These are phyloP conservation scores for Agrotis clavis DNA, from an alignment of 2,888 invertebrate genomes.

Conservation along the genomic window DNA sequence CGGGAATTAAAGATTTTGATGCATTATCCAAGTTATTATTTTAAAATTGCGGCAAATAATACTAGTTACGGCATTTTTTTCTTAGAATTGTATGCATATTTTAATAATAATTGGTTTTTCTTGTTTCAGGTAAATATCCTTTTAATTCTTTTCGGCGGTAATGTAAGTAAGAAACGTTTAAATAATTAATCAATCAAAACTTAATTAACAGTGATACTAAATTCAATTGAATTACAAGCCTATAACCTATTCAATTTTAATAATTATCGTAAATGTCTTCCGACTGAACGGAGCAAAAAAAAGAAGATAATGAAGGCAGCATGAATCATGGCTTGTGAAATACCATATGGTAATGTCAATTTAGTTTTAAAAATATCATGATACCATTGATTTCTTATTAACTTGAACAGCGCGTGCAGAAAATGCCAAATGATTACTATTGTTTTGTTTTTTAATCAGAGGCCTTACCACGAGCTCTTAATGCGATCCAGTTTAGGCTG, in stretches of 20 bases:
- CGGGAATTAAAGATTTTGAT: too few relatives aligned
- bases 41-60: background rate
- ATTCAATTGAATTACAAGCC: background rate
- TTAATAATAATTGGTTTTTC: constrained; percentile 4
- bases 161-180: background rate
- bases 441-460: background rate
- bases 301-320: background rate
- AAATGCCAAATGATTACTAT: background rate
- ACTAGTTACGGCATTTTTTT: too few relatives aligned
- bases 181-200: background rate
- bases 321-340: constrained; percentile 17
- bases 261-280: background rate
- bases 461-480: too few relatives aligned
- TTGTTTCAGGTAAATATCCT: constrained; percentile 60
- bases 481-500: too few relatives aligned
- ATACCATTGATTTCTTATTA: constrained; percentile 26
- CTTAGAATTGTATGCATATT: background rate
- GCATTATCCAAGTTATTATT: background rate
- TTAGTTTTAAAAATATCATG: constrained; percentile 18
- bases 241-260: background rate
- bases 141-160: background rate
- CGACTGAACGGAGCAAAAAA: background rate
- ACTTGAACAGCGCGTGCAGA: background rate
- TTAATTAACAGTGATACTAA: background rate
- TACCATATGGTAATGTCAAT: constrained; percentile 26